Evolutionary conservation across 2,888 invertebrate genomes (phyloP), one percentile per base, ranked within the genome.

Genomic region (Acrocyrtus sp.): DNA sequence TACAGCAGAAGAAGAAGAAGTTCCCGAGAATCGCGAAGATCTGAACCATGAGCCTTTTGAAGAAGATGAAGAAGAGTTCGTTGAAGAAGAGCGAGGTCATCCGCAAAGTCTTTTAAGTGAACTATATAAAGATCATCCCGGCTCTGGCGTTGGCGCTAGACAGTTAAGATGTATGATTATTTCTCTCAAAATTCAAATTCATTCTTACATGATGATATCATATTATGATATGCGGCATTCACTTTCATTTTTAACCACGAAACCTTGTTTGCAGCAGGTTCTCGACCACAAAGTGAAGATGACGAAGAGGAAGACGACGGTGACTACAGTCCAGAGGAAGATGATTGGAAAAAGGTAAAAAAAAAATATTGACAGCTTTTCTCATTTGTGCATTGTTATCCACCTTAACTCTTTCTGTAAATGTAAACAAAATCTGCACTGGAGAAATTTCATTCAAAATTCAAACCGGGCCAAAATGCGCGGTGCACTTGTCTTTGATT

Each of bases 251-350:
- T n/a, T n/a, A n/a, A n/a, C n/a, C n/a, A n/a, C n/a, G n/a, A n/a
- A n/a, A n/a, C n/a, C n/a, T n/a, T 22, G 8, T 43, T 58, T 53
- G 21, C 41, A 69, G 83, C 83, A 76, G 83, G 83, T 45, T 92
- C 92, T 0, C 85, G 92, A 79, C 91, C 91, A 0, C 90, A 90
- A 76, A 92, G 92, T 79, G 83, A 83, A 34, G 93, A 94, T 81
- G 83, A 82, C 39, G 83, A 83, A 24, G 93, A 92, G 81, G 92
- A 93, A 81, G 92, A 92, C 81, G 93, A 93, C 81, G 90, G 90
- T 82, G 92, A 92, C 82, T 93, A 92, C 82, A 91, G 90, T 83
- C 92, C 92, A 0, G 93, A 93, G 83, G 93, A 93, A 83, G 93
- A 94, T 82, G 93, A 94, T 81, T 93, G 93, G 91, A 92, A 93